Percentiles rank a stretch among this genome's conserved stretches.
phyloP scores from a whole-genome alignment of 2,888 invertebrate genomes.

The Leucophenga maculata region DNA sequence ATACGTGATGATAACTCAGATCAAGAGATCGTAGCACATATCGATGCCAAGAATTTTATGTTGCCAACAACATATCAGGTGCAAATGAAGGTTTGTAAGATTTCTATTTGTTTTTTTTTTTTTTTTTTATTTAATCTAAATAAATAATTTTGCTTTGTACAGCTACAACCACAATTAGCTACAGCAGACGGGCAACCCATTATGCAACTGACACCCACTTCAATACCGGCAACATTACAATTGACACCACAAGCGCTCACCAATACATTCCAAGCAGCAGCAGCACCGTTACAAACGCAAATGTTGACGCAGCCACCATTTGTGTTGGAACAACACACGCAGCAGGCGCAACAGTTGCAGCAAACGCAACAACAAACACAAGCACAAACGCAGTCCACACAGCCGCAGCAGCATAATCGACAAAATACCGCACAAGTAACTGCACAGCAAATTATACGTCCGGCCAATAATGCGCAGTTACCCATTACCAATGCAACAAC shows the following conservation, averaged over 20 bases:
- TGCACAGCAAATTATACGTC: constrained; percentile 45
- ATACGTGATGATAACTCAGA: constrained; percentile 71
- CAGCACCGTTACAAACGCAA: constrained; percentile 25
- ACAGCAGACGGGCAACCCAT: constrained; percentile 72
- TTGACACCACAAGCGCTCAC: constrained; percentile 62
- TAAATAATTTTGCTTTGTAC: constrained; percentile 18
- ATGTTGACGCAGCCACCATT: constrained; percentile 34
- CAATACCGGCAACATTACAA: constrained; percentile 70
- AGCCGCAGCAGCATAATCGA: constrained; percentile 35
- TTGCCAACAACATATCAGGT: constrained; percentile 71
- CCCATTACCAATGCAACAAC: constrained; percentile 10
- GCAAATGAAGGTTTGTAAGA: constrained; percentile 69
- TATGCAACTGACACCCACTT: constrained; percentile 70
- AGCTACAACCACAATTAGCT: constrained; percentile 70
- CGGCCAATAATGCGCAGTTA: constrained; percentile 11
- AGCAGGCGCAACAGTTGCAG: constrained; percentile 18
- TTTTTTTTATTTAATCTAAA: background rate
- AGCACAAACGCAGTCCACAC: constrained; percentile 30
- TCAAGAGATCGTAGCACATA: constrained; percentile 72
- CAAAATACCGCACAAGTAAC: constrained; percentile 44
- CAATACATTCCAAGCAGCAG: constrained; percentile 54
- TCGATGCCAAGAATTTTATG: constrained; percentile 71
- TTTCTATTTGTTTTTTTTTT: constrained; percentile 8
- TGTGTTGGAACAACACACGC: constrained; percentile 15
- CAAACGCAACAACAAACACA: constrained; percentile 33